phyloP scores from a whole-genome alignment of 2,113 vertebrate genomes.

The Leptocoma aspasia region DNA sequence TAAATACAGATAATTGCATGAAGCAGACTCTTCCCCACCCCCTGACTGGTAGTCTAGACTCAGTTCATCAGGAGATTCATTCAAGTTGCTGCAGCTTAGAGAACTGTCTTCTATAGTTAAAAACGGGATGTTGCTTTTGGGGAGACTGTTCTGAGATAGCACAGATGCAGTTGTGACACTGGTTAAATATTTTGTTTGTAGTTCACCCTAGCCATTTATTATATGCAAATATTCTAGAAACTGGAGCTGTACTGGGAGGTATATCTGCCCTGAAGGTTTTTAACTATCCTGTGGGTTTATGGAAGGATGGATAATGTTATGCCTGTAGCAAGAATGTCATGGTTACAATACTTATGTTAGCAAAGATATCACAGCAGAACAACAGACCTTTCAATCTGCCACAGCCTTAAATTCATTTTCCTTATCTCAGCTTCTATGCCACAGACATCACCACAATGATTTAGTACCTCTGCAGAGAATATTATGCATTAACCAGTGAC shows the following conservation, averaged over 20 bases:
- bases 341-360: background rate
- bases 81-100: background rate
- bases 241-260: background rate
- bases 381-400: background rate
- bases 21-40: background rate
- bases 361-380: background rate
- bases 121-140: background rate
- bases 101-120: background rate
- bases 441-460: background rate
- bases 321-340: background rate
- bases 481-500: background rate
- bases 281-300: background rate
- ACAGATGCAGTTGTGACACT: background rate
- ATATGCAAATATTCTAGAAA: background rate
- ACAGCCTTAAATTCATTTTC: background rate
- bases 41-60: background rate
- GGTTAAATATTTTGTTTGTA: background rate
- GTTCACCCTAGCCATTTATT: background rate
- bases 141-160: background rate
- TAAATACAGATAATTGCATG: background rate
- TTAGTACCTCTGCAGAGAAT: background rate
- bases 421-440: background rate
- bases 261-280: background rate
- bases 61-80: background rate
- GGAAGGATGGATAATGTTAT: background rate